Percentiles rank a stretch among this genome's conserved stretches.
Evolutionary conservation across 2,113 vertebrate species (phyloP).

Genomic region (Limanda limanda): DNA sequence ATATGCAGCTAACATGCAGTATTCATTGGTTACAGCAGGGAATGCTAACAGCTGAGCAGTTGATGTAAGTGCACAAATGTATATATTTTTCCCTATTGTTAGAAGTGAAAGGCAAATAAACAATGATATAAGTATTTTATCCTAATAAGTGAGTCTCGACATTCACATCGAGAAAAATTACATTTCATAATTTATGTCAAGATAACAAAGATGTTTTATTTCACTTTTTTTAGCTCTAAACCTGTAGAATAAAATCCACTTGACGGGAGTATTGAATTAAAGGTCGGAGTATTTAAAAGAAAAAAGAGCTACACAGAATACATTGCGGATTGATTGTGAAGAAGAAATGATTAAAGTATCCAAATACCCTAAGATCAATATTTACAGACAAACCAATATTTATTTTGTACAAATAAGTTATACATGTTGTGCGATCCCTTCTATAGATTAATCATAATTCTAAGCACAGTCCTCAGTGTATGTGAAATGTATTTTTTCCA

Average conservation of each 20-base stretch:
- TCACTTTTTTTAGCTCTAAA: not conserved
- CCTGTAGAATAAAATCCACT: conserved; percentile 17
- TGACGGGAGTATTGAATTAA: not conserved
- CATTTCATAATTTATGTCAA: conserved; percentile 27
- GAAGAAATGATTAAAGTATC: not conserved
- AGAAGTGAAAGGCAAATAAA: conserved; percentile 24
- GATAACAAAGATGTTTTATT: conserved; percentile 17
- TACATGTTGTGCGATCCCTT: conserved; percentile 14
- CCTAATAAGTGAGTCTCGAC: not conserved
- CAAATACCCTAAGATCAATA: not conserved
- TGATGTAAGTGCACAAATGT: conserved; percentile 27
- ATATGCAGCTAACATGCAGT: conserved; percentile 11
- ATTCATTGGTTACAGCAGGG: conserved; percentile 3
- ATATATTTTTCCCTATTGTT: not conserved
- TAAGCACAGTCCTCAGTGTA: conserved; percentile 17
- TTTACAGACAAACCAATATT: conserved; percentile 4
- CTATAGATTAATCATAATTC: conserved; percentile 28
- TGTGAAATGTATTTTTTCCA: conserved; percentile 66
- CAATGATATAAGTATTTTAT: conserved; percentile 12
- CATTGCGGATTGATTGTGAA: no score
- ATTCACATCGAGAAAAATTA: conserved; percentile 36
- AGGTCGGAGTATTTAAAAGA: not conserved
- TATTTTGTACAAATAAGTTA: conserved; percentile 15
- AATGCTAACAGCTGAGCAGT: conserved; percentile 11
- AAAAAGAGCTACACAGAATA: not conserved